Percentiles rank a stretch among this genome's conserved stretches.
phyloP scores from a whole-genome alignment of 2,797 vertebrate species.

The Scolopax rusticola region DNA sequence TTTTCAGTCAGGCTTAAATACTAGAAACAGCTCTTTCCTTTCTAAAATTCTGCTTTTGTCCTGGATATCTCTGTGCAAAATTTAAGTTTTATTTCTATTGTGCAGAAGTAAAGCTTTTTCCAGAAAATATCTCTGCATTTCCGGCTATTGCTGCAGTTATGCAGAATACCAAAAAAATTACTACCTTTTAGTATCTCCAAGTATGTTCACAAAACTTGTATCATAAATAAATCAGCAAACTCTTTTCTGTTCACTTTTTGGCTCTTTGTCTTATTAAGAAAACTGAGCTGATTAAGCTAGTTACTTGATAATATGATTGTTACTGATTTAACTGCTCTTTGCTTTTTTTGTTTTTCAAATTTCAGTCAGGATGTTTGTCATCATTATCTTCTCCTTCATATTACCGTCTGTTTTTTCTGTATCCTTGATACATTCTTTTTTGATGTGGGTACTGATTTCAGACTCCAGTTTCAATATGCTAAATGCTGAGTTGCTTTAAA shows the following conservation, averaged over 20 bases:
- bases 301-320: not conserved
- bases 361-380: not conserved
- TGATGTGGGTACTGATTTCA: not conserved
- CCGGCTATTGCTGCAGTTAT: not conserved
- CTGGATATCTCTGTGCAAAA: not conserved
- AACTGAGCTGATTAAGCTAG: not conserved
- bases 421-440: not conserved
- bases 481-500: not conserved
- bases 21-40: not conserved
- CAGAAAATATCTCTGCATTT: not conserved
- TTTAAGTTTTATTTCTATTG: not conserved
- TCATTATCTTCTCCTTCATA: not conserved
- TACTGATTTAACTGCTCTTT: not conserved
- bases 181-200: not conserved
- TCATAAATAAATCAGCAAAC: not conserved
- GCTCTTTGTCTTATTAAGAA: not conserved
- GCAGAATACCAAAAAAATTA: not conserved
- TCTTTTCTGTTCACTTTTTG: not conserved
- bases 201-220: not conserved
- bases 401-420: not conserved
- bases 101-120: not conserved
- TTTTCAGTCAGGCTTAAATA: not conserved
- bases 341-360: not conserved
- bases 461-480: not conserved
- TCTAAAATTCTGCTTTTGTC: not conserved